Percentiles rank a stretch among this genome's conserved stretches.
Evolutionary conservation across 2,113 vertebrate species (phyloP).

Genomic region (mouse (Mus musculus)): DNA sequence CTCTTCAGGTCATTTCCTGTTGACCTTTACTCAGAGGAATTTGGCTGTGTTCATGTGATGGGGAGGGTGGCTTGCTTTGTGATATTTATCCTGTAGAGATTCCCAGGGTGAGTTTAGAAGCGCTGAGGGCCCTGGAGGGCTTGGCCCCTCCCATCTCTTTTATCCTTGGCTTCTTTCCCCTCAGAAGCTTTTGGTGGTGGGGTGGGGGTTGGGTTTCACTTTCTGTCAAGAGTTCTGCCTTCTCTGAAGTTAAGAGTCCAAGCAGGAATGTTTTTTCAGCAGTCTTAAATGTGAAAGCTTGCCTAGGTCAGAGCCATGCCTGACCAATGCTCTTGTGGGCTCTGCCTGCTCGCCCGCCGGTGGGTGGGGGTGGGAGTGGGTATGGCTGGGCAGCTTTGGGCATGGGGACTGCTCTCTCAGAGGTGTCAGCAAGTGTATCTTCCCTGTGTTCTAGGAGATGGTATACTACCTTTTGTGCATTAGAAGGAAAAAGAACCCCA

Average conservation of each 20-base stretch:
- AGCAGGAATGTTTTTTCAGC: not conserved
- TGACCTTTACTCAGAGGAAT: slow-evolving; percentile 70
- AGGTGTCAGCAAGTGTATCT: rapidly evolving
- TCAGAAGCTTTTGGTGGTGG: not conserved
- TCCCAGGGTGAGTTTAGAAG: slow-evolving; percentile 39
- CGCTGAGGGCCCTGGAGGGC: not conserved
- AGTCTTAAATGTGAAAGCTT: not conserved
- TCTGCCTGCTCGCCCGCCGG: not conserved
- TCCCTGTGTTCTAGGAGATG: not conserved
- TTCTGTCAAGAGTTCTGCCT: not conserved
- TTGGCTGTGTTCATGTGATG: not conserved
- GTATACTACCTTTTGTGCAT: not conserved
- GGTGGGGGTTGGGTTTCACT: not conserved
- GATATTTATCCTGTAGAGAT: not conserved
- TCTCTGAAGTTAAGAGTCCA: not conserved
- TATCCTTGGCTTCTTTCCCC: not conserved
- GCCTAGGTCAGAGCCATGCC: not conserved
- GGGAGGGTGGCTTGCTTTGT: not conserved
- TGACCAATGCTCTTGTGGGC: not conserved
- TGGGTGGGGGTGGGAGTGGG: too few relatives aligned
- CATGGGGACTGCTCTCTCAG: rapidly evolving
- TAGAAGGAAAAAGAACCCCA: not conserved
- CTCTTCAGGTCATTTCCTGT: slow-evolving; percentile 67
- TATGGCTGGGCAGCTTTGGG: not conserved
- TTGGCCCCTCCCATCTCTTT: not conserved